Percentiles rank a stretch among this genome's conserved stretches.
Evolutionary conservation across 2,113 vertebrate genomes (phyloP).

Genomic region (Sapayoa aenigma): DNA sequence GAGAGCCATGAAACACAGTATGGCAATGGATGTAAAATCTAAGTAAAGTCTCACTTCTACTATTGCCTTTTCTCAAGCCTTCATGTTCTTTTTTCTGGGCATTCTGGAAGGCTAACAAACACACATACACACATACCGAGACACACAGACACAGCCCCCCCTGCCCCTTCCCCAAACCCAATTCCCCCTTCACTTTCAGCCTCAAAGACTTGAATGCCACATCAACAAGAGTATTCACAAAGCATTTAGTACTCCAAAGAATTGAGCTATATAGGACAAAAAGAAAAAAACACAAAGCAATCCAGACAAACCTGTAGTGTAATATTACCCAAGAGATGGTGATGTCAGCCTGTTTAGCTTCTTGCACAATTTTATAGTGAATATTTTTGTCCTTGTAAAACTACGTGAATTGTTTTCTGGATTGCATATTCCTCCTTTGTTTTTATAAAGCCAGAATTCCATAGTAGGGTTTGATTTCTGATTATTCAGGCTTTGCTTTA

Average conservation of each 20-base stretch:
- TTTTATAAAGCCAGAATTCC: background rate
- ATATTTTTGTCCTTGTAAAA: background rate
- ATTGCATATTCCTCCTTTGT: background rate
- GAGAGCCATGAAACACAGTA: background rate
- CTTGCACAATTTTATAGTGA: background rate
- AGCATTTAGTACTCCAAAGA: background rate
- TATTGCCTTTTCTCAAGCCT: background rate
- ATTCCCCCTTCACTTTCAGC: background rate
- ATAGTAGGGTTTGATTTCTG: background rate
- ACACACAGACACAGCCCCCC: too few relatives aligned
- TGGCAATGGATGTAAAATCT: background rate
- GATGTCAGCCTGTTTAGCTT: background rate
- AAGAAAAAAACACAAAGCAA: background rate
- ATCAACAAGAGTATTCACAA: background rate
- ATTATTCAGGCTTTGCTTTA: background rate
- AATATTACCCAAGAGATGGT: background rate
- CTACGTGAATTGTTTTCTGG: background rate
- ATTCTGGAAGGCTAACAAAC: background rate
- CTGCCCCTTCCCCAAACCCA: background rate
- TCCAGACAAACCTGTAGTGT: background rate
- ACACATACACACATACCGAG: too few relatives aligned
- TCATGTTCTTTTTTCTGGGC: background rate
- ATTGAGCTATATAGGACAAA: background rate
- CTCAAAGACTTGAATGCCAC: background rate
- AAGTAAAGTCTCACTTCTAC: background rate